Evolutionary conservation across 2,797 vertebrate genomes (phyloP).

Genomic region (Morus bassanus): DNA sequence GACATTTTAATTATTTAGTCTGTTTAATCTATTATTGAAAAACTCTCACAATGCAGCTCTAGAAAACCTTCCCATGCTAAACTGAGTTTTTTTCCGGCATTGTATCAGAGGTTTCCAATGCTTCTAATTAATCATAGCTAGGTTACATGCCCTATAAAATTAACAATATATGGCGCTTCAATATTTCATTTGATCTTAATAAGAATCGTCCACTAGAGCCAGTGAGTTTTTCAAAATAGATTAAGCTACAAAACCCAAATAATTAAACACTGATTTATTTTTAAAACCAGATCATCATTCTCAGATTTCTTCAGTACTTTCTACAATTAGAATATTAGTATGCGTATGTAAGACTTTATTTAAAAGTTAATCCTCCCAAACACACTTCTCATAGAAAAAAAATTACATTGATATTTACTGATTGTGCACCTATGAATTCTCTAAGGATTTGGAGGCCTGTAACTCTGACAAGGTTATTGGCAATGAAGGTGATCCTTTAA

Average conservation of each 20-base stretch:
- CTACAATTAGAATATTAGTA: not conserved
- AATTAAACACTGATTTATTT: not conserved
- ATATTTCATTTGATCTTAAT: slow-evolving; percentile 3
- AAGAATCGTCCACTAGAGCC: not conserved
- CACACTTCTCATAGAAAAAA: not conserved
- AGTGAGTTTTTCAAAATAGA: not conserved
- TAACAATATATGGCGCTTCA: not conserved
- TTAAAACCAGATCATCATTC: not conserved
- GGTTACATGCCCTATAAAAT: not conserved
- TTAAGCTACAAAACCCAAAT: not conserved
- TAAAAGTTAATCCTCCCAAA: not conserved
- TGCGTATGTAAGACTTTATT: not conserved
- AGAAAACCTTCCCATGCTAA: not conserved
- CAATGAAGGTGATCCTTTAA: slow-evolving; percentile 28
- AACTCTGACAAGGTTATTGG: slow-evolving; percentile 4
- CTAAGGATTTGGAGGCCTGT: not conserved
- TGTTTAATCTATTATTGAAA: slow-evolving; percentile 45
- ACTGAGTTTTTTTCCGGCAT: not conserved
- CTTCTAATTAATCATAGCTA: slow-evolving; percentile 16
- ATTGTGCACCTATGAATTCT: slow-evolving; percentile 1
- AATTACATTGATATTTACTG: not conserved
- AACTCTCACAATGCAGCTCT: not conserved
- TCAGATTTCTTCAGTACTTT: not conserved
- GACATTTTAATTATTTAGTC: slow-evolving; percentile 37
- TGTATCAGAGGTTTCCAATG: not conserved